A percentile compares a stretch with the other conserved stretches of the same genome.
Evolutionary conservation across 2,888 invertebrate genomes (phyloP).

Genomic region (Cataglyphis cursor): DNA sequence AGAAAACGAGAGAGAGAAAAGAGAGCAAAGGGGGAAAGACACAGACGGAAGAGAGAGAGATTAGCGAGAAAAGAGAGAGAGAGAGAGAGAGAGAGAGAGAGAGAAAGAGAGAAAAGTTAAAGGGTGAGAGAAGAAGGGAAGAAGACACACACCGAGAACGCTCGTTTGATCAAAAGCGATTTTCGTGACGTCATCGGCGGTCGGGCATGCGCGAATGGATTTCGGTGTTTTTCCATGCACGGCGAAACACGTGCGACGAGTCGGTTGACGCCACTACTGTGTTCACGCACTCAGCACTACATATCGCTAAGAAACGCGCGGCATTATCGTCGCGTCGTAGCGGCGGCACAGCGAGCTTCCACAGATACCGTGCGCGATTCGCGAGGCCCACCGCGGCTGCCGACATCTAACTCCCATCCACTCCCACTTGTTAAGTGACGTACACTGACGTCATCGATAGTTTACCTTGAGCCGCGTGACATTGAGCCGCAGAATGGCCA

Average conservation of each 20-base stretch:
- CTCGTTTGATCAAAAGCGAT: slow-evolving; percentile 84
- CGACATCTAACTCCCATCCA: slow-evolving; percentile 84
- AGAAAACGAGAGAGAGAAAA: not conserved
- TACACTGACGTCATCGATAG: slow-evolving; percentile 87
- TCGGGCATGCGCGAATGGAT: slow-evolving; percentile 85
- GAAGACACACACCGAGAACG: slow-evolving; percentile 48
- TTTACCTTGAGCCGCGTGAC: slow-evolving; percentile 86
- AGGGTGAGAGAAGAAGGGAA: slow-evolving; percentile 11
- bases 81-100: not conserved
- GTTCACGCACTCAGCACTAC: slow-evolving; percentile 68
- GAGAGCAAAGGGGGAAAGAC: not conserved
- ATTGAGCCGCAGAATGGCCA: slow-evolving; percentile 84
- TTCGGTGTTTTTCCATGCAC: slow-evolving; percentile 86
- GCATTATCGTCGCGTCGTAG: slow-evolving; percentile 78
- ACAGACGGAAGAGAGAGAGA: not conserved
- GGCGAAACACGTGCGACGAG: slow-evolving; percentile 79
- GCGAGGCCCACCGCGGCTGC: slow-evolving; percentile 81
- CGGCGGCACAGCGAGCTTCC: slow-evolving; percentile 73
- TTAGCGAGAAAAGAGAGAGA: not conserved
- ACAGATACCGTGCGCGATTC: slow-evolving; percentile 80
- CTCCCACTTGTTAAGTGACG: slow-evolving; percentile 87
- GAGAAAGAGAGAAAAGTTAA: not conserved
- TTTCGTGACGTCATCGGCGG: slow-evolving; percentile 86
- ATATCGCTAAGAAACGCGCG: slow-evolving; percentile 77
- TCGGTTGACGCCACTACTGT: slow-evolving; percentile 70